A percentile compares a stretch with the other conserved stretches of the same genome.
Evolutionary conservation across 2,888 invertebrate genomes (phyloP).

Genomic region (Tubiluchus corallicola): DNA sequence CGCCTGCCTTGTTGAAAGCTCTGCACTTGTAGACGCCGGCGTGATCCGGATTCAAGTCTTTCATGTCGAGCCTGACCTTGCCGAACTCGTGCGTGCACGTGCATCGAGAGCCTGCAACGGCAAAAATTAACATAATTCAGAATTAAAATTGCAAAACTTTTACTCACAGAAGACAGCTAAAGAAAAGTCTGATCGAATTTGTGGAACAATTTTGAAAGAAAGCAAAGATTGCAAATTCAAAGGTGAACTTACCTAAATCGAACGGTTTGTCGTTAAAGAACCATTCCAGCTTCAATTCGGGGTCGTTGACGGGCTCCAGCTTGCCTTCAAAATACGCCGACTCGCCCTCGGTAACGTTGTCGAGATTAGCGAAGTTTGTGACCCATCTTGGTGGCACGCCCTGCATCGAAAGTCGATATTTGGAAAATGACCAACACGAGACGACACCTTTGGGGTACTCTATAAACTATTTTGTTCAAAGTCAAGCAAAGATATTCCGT

Average conservation of each 20-base stretch:
- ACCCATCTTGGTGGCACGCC: background rate
- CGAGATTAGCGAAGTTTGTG: background rate
- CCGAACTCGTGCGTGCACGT: background rate
- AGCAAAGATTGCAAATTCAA: too few relatives aligned
- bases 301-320: constrained; percentile 11
- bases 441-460: too few relatives aligned
- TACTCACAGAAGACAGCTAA: too few relatives aligned
- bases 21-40: constrained; percentile 6
- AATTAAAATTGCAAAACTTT: too few relatives aligned
- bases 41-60: background rate
- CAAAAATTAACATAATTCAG: too few relatives aligned
- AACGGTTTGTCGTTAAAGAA: constrained; percentile 20
- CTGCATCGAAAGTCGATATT: background rate
- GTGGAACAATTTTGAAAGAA: too few relatives aligned
- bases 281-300: constrained; percentile 15
- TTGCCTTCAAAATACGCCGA: constrained; percentile 21
- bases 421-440: background rate
- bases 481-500: too few relatives aligned
- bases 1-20: constrained; percentile 6
- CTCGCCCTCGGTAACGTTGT: constrained; percentile 17
- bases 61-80: background rate
- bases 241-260: background rate
- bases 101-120: constrained; percentile 10
- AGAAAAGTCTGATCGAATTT: too few relatives aligned
- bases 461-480: too few relatives aligned